Evolutionary conservation across 2,888 invertebrate species (phyloP).

Genomic region (Eristalinus aeneus): DNA sequence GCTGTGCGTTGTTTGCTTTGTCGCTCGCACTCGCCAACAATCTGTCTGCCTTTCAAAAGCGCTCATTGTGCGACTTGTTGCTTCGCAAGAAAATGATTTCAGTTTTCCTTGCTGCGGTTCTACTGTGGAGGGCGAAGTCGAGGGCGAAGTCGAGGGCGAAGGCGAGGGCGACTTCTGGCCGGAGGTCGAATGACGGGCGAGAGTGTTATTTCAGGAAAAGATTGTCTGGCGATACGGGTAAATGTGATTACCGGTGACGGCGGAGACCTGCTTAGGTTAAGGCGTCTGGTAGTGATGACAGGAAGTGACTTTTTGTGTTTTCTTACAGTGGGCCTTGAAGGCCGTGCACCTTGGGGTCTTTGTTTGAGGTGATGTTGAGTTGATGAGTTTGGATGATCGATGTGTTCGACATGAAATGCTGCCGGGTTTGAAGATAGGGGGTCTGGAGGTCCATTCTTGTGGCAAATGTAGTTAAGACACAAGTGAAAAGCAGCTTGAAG

Average conservation of each 20-base stretch:
- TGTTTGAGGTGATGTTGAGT: background rate
- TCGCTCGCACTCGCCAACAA: background rate
- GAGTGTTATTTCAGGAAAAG: constrained; percentile 1
- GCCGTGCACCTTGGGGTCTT: background rate
- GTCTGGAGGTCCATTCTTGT: too few relatives aligned
- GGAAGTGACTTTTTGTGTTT: background rate
- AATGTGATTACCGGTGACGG: background rate
- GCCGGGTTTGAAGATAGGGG: too few relatives aligned
- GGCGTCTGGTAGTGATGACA: background rate
- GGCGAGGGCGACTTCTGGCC: background rate
- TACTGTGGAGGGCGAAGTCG: background rate
- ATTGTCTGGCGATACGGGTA: background rate
- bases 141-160: too few relatives aligned
- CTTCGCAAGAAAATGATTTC: constrained; percentile 22
- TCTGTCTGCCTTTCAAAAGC: constrained; percentile 48
- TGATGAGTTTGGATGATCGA: too few relatives aligned
- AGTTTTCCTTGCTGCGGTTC: constrained; percentile 5
- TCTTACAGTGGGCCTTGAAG: background rate
- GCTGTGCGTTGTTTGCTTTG: background rate
- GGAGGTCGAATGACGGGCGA: background rate
- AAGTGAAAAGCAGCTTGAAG: too few relatives aligned
- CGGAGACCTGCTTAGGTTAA: background rate
- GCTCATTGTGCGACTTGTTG: constrained; percentile 28
- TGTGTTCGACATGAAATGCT: too few relatives aligned
- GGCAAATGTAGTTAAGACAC: too few relatives aligned